These are phyloP conservation scores for Theristus sp. DNA, from an alignment of 2,888 invertebrate species.

Conservation along the genomic window DNA sequence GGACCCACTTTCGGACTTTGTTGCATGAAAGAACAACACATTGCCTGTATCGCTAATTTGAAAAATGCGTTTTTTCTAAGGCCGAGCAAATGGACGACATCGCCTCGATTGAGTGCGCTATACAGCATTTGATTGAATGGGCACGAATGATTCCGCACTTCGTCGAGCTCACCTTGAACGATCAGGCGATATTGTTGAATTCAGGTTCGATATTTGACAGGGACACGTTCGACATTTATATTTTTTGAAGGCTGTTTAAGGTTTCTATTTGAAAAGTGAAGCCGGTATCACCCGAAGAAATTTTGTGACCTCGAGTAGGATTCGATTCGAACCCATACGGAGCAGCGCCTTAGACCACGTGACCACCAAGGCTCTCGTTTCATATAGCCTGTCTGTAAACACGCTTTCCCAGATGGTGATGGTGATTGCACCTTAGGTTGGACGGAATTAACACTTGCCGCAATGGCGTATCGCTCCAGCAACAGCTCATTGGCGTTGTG, in stretches of 20 bases:
- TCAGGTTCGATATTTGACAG: not conserved
- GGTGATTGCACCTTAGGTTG: too few relatives aligned
- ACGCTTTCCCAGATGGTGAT: not conserved
- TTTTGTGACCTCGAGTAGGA: too few relatives aligned
- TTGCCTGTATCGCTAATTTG: too few relatives aligned
- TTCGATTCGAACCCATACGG: too few relatives aligned
- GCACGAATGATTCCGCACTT: constrained; percentile 90
- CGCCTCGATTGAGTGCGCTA: constrained; percentile 70
- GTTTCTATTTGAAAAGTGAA: too few relatives aligned
- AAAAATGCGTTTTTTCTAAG: constrained; percentile 3
- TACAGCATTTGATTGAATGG: constrained; percentile 83
- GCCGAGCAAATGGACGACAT: not conserved
- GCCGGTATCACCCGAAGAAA: too few relatives aligned
- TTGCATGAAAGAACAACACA: too few relatives aligned
- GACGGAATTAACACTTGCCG: not conserved
- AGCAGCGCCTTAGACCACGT: too few relatives aligned
- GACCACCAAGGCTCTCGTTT: too few relatives aligned
- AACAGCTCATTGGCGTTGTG: not conserved
- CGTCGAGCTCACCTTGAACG: constrained; percentile 64
- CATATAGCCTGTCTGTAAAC: too few relatives aligned
- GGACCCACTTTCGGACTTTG: too few relatives aligned
- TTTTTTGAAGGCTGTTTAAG: not conserved
- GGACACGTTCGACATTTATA: not conserved
- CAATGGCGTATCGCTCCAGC: not conserved
- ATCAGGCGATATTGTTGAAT: constrained; percentile 43